phyloP scores from a whole-genome alignment of 2,888 invertebrate genomes.

The Andrena flavipes region DNA sequence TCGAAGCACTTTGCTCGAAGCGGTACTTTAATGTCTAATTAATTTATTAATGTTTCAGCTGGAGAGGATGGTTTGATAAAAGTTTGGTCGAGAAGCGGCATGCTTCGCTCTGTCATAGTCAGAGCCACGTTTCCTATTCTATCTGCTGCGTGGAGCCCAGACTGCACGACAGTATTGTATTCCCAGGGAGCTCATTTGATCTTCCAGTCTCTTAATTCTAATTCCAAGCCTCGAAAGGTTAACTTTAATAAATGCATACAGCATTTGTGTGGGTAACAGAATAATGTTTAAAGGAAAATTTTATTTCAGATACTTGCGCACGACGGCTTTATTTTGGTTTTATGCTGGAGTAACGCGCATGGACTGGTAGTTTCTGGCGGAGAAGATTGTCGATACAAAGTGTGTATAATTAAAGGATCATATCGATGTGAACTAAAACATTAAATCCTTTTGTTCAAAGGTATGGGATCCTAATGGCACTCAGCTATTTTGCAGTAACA shows the following conservation, averaged over 20 bases:
- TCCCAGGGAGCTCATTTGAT: constrained; percentile 89
- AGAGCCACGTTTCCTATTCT: constrained; percentile 94
- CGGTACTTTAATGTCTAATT: not conserved
- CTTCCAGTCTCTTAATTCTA: constrained; percentile 91
- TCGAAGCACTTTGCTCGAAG: constrained; percentile 8
- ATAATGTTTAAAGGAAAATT: constrained; percentile 1
- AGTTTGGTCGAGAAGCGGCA: constrained; percentile 98
- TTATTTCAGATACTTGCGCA: constrained; percentile 96
- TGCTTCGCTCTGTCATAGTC: constrained; percentile 95
- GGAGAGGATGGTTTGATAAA: constrained; percentile 99
- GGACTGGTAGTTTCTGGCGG: constrained; percentile 97
- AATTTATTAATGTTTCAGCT: constrained; percentile 86
- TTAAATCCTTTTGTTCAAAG: constrained; percentile 82
- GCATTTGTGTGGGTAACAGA: not conserved
- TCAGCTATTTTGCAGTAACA: constrained; percentile 93
- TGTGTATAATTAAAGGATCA: constrained; percentile 73
- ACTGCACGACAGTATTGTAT: constrained; percentile 89
- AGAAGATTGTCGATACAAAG: constrained; percentile 96
- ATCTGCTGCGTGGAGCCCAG: constrained; percentile 93
- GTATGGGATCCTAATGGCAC: constrained; percentile 98
- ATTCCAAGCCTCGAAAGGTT: constrained; percentile 90
- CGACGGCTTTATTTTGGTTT: constrained; percentile 95
- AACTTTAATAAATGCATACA: constrained; percentile 5
- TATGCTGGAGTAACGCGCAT: constrained; percentile 98
- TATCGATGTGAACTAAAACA: not conserved